Base-by-base conservation (phyloP, 30 jellyfish, hydroid and myxozoan genomes). In the Aurelia coerulea region DNA sequence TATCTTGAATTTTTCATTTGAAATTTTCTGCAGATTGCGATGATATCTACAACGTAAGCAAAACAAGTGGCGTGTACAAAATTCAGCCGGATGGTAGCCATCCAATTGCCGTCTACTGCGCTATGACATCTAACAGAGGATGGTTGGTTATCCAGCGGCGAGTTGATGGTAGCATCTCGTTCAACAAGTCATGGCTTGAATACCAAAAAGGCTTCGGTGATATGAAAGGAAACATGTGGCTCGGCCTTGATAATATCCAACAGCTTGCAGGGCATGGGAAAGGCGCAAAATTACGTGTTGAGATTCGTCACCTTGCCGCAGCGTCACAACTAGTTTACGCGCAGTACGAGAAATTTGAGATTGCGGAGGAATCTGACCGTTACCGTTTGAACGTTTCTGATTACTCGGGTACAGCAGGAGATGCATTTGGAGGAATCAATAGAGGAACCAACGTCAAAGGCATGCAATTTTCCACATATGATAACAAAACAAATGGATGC, bases 371-470 rank as follows among this genome's bases (percentile, higher is more conserved):
- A 16, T 58, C 39, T 42, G 81, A 71, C 35, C 18, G 35, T 3
- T 71, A 71, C 65, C 81, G 65, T 23, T 29, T 71, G 63, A 71
- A 1, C 9, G 65, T 71, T 42, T 19, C 65, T 35, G 81, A 62
- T 39, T 71, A 71, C 64, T 33, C 65, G 0, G 81, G 81, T 49
- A 42, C 37, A 9, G 81, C 81, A 8, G 64, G 81, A 17, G 65
- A 71, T 60, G 53, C 53, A 5, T 42, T 42, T 10, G 53, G 53
- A 5, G 53, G 53, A 42, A 42, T 42, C 53, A 42, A 42, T 42
- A 42, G 12, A 9, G 5, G 5, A 0, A 42, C 53, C 53, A 42
- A 5, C 53, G 53, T 42, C 53, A 42, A 42, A 42, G 53, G 53
- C 53, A 42, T 5, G 53, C 53, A 6, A 42, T 42, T 42, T 42